Base-by-base conservation (phyloP, 2,797 vertebrate species). In the Hephaestus fuliginosus region DNA sequence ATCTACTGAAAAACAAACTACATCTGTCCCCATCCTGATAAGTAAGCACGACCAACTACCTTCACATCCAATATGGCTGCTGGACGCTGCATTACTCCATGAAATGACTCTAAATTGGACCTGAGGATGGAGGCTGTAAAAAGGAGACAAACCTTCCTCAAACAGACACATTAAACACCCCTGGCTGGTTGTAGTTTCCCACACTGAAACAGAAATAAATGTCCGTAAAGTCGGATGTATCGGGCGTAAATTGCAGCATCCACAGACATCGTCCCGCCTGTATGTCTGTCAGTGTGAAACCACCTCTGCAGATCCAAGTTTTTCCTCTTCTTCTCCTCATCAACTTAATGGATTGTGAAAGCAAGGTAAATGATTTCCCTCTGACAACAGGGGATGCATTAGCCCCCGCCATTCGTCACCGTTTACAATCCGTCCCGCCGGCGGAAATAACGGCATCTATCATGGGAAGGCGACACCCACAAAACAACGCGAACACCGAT, bases 401-500 rank as follows among this genome's bases (percentile, higher is more conserved):
- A 82, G 89, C 80, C 78, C 44, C 81, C 80, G 18, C 86, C 69
- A 79, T 86, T 82, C 79, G 66, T 91, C 89, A 86, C 74, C 39
- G 13, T 88, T 90, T 78, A 88, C 88, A 78, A 91, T 86, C 83
- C 84, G 62, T 83, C 88, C 80, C 36, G 82, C 73, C 1, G 70
- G 61, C 64, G 33, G 70, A 86, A 91, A 85, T 79, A 87, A 78
- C 79, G 10, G 76, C 86, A 92, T 92, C 90, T 20, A 89, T 92
- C 92, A 89, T 69, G 49, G 13, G 67, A 62, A 36, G 52, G 76
- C 88, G 78, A 86, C 81, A 25, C 49, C 64, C 76, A 41, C 72
- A n/a, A 73, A 86, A 89, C 84, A 87, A 82, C 25, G 9, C 76
- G 76, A 84, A 87, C 88, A 25, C 84, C 82, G 13, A 17, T 87